Conservation (phyloP, 2,888 invertebrate species). For the Nephrocerus scutellatus region DNA sequence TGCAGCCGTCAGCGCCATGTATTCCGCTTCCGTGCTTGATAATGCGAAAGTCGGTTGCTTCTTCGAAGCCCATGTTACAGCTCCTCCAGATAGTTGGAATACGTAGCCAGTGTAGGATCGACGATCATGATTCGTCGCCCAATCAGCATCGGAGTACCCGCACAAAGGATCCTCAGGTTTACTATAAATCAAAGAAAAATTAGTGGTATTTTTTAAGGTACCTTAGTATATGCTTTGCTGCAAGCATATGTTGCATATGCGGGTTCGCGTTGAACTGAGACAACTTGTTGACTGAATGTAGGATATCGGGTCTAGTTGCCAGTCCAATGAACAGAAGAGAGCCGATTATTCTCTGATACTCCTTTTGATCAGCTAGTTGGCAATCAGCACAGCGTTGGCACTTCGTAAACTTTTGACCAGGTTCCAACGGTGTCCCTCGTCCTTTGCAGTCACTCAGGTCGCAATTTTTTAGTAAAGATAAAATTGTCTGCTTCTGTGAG, state of each 20-base stretch:
- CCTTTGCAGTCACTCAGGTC: slow-evolving; percentile 7
- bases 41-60: slow-evolving; percentile 1
- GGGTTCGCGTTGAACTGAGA: slow-evolving; percentile 5
- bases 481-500: slow-evolving; percentile 4
- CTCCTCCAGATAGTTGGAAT: slow-evolving; percentile 1
- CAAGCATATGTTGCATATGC: slow-evolving; percentile 5
- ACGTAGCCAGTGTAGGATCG: slow-evolving; percentile 1
- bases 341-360: slow-evolving; percentile 6
- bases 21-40: neutral
- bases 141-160: slow-evolving; percentile 5
- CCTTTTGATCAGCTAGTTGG: slow-evolving; percentile 5
- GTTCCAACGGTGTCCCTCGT: slow-evolving; percentile 5
- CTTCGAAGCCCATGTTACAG: slow-evolving; percentile 1
- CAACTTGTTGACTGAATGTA: slow-evolving; percentile 8
- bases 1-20: slow-evolving; percentile 1
- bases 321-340: slow-evolving; percentile 7
- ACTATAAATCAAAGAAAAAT: slow-evolving; percentile 4
- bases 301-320: slow-evolving; percentile 7
- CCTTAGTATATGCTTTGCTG: slow-evolving; percentile 9
- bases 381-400: slow-evolving; percentile 7
- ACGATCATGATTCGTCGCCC: slow-evolving; percentile 4
- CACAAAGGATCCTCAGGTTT: slow-evolving; percentile 2
- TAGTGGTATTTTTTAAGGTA: slow-evolving; percentile 4
- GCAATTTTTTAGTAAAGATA: slow-evolving; percentile 1
- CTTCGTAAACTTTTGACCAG: slow-evolving; percentile 4